These are phyloP conservation scores for Sphaeramia orbicularis DNA, from an alignment of 2,797 vertebrate genomes.

Conservation along the genomic window DNA sequence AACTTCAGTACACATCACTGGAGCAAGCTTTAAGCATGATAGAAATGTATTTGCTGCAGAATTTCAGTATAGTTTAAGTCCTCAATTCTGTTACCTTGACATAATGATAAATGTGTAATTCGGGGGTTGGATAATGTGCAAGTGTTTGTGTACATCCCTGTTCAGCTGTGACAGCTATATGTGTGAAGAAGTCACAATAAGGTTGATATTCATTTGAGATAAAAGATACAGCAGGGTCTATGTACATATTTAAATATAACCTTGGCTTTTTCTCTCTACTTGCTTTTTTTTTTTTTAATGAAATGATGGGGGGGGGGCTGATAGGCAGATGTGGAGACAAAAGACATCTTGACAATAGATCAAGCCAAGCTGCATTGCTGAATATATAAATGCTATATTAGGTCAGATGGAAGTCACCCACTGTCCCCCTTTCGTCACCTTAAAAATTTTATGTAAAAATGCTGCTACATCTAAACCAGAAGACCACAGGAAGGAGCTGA, in stretches of 20 bases:
- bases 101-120: constrained; percentile 57
- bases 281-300: constrained; percentile 24
- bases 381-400: constrained; percentile 76
- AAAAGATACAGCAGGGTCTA: constrained; percentile 27
- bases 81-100: constrained; percentile 27
- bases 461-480: not conserved
- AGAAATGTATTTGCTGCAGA: constrained; percentile 8
- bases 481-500: not conserved
- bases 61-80: constrained; percentile 15
- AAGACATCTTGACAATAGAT: constrained; percentile 72
- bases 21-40: not conserved
- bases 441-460: constrained; percentile 45
- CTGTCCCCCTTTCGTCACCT: constrained; percentile 53
- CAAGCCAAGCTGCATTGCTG: constrained; percentile 46
- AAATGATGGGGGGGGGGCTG: constrained; percentile 46
- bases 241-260: constrained; percentile 67
- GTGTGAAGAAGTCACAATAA: constrained; percentile 44
- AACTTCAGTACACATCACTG: not conserved
- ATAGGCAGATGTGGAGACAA: constrained; percentile 67
- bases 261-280: constrained; percentile 41
- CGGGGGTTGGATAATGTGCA: constrained; percentile 5
- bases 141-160: constrained; percentile 4
- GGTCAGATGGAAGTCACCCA: constrained; percentile 60
- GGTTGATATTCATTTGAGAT: constrained; percentile 63
- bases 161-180: constrained; percentile 30